Evolutionary conservation across 2,113 vertebrate species (phyloP), one percentile per base, ranked within the genome.

Genomic region (Tyrannus savana): DNA sequence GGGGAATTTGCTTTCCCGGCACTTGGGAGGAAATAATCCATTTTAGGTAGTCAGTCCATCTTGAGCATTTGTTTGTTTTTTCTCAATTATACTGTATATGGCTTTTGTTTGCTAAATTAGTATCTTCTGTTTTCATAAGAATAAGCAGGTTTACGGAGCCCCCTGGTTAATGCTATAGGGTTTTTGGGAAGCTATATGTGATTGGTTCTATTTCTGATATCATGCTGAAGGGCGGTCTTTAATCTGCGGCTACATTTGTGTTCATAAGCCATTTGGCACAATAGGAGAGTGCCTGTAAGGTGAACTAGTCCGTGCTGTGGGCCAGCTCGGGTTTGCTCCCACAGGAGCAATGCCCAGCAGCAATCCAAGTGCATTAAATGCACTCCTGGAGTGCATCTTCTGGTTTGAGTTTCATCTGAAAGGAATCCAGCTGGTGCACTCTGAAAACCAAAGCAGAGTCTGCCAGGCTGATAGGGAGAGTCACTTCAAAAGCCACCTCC

Each of bases 381-480:
- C 28, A 10, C 79, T 76, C 30, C 82, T 41, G 13, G 60, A 90
- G 59, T 19, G 21, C 88, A 68, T 72, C 88, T 12, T 72, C 60
- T 85, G 47, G 13, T 42, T 21, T 46, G 47, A 76, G 44, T 68
- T 85, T 90, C 75, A 58, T 47, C 89, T 59, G 62, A 90, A 88
- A 93, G 62, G 88, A 85, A 92, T 95, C 74, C 78, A 33, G 82
- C 41, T 85, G 67, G 79, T 86, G 83, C 67, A 41, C 53, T 86
- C 89, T 73, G 75, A 44, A 88, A 87, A 92, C 30, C 67, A 6
- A 27, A 68, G 88, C 17, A 21, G 60, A 53, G 41, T 52, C 62
- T 90, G 76, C 37, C 5, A 6, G 72, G 67, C 59, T 44, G 80
- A 68, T 46, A 55, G 83, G 62, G 86, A 95, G 75, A 73, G 86